These are phyloP conservation scores for Steinernema feltiae DNA, from an alignment of 1,140 invertebrate genomes.

Conservation along the genomic window DNA sequence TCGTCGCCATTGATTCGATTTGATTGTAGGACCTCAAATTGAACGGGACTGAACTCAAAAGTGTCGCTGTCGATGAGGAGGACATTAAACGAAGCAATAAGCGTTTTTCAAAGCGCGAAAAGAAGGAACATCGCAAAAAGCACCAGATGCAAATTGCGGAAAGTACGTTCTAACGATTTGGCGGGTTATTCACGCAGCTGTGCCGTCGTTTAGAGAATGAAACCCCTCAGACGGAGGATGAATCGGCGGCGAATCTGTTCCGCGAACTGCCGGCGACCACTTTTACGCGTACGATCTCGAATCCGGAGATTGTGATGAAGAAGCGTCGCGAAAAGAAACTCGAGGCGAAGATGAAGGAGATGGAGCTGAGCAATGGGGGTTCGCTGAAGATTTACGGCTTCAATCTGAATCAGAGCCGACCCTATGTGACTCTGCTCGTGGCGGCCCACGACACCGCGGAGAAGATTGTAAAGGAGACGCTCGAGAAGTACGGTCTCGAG, in stretches of 20 bases:
- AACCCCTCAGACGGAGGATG: constrained; percentile 59
- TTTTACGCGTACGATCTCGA: constrained; percentile 95
- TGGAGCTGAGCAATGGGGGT: constrained; percentile 69
- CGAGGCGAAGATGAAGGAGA: constrained; percentile 91
- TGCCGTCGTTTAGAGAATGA: constrained; percentile 60
- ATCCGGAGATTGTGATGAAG: constrained; percentile 97
- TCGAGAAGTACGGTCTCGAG: constrained; percentile 89
- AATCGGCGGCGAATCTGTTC: constrained; percentile 82
- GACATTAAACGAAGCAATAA: constrained; percentile 68
- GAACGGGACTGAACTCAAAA: neutral
- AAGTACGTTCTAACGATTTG: constrained; percentile 49
- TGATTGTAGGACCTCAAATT: neutral
- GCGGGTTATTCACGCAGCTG: constrained; percentile 54
- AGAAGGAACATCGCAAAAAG: constrained; percentile 94
- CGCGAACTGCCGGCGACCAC: constrained; percentile 92
- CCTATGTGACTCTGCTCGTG: constrained; percentile 92
- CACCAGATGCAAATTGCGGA: constrained; percentile 67
- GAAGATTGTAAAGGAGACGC: constrained; percentile 86
- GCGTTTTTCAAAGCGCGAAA: constrained; percentile 81
- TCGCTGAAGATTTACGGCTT: constrained; percentile 97
- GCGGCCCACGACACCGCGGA: constrained; percentile 84
- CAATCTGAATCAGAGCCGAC: constrained; percentile 87
- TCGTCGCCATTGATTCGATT: neutral
- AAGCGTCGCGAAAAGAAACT: constrained; percentile 90
- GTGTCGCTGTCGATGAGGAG: neutral